Conservation (phyloP, 2,888 invertebrate species). For the Eristalinus aeneus region DNA sequence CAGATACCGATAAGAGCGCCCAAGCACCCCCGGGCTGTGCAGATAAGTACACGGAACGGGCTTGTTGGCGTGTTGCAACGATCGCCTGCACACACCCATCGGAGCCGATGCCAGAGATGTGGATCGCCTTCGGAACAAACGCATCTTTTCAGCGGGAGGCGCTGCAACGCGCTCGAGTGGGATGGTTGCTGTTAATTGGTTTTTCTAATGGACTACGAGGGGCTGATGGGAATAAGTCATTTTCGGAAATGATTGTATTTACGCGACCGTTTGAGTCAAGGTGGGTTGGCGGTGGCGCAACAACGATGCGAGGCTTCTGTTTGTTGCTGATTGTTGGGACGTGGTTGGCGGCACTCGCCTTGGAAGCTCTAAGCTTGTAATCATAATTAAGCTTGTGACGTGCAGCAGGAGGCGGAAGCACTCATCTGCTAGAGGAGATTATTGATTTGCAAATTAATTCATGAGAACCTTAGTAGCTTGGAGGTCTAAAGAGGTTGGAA, state of each 20-base stretch:
- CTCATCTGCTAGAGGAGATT: neutral
- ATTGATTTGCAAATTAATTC: neutral
- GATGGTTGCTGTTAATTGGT: slow-evolving; percentile 64
- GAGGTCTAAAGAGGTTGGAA: neutral
- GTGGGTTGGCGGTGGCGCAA: neutral
- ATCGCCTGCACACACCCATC: slow-evolving; percentile 37
- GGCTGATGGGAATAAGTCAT: slow-evolving; percentile 10
- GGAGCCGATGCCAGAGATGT: neutral
- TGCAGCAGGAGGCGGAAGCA: neutral
- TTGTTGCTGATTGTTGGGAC: too few species aligned
- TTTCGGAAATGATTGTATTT: slow-evolving; percentile 19
- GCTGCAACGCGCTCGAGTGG: slow-evolving; percentile 53
- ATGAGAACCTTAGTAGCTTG: neutral
- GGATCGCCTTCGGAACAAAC: slow-evolving; percentile 36
- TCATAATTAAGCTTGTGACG: neutral
- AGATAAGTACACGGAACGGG: slow-evolving; percentile 53
- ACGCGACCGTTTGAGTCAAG: slow-evolving; percentile 13
- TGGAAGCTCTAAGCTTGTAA: neutral
- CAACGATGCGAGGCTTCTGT: neutral
- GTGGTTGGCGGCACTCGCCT: neutral
- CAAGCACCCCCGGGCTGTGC: slow-evolving; percentile 17
- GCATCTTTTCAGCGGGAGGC: slow-evolving; percentile 44
- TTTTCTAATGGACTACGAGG: slow-evolving; percentile 28
- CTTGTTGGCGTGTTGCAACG: slow-evolving; percentile 17
- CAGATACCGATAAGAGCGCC: slow-evolving; percentile 41